phyloP scores from a whole-genome alignment of 2,797 vertebrate genomes.

The Poliocrania exsul region DNA sequence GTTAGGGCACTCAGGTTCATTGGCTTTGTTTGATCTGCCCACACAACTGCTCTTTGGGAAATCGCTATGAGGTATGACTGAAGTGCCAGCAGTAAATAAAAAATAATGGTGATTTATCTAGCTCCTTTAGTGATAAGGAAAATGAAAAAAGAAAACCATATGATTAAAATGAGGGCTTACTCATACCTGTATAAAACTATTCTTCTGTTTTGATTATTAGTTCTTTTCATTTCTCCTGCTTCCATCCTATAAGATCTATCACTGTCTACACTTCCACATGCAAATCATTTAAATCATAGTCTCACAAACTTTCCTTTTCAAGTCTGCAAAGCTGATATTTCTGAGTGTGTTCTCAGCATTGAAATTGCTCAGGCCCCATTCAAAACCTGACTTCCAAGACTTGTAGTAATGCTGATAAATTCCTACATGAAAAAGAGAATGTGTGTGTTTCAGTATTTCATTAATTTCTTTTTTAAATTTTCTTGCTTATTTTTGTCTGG shows the following conservation, averaged over 20 bases:
- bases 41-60: not conserved
- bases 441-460: not conserved
- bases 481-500: not conserved
- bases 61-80: not conserved
- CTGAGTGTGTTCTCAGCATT: not conserved
- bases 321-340: not conserved
- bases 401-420: not conserved
- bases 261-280: not conserved
- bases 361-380: not conserved
- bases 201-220: not conserved
- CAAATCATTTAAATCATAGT: not conserved
- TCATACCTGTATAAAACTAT: not conserved
- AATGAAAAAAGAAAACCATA: not conserved
- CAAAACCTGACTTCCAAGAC: not conserved
- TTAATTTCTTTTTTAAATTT: not conserved
- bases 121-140: not conserved
- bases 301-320: not conserved
- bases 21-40: not conserved
- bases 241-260: not conserved
- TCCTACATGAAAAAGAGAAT: not conserved
- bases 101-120: not conserved
- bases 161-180: not conserved
- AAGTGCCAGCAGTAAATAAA: not conserved
- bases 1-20: not conserved
- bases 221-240: not conserved